These are phyloP conservation scores for Drosophila antonietae DNA, from an alignment of 2,888 invertebrate species.

Conservation along the genomic window DNA sequence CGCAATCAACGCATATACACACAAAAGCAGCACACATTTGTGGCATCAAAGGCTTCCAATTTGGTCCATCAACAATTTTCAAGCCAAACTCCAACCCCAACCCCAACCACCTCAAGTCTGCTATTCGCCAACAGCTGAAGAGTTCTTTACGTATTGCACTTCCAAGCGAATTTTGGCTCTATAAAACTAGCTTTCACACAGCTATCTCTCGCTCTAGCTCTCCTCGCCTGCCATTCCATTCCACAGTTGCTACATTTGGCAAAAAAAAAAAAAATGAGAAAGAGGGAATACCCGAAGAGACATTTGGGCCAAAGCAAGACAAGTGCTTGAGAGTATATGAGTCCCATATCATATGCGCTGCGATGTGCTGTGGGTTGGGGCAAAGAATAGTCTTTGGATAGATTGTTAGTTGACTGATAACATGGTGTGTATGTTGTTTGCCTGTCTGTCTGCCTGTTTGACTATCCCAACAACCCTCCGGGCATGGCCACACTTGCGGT, in stretches of 20 bases:
- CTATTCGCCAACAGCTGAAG: conserved; percentile 6
- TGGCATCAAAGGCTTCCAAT: conserved; percentile 42
- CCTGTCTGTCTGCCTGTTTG: not conserved
- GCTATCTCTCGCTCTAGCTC: not conserved
- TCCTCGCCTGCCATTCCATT: not conserved
- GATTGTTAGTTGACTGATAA: conserved; percentile 29
- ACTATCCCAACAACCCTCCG: not conserved
- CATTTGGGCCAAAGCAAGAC: conserved; percentile 14
- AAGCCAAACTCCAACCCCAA: not conserved
- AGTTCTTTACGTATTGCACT: conserved; percentile 51
- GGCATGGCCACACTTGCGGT: conserved; percentile 16
- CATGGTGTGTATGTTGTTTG: conserved; percentile 27
- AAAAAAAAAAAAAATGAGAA: not conserved
- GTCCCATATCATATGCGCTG: conserved; percentile 11
- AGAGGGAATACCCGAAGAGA: conserved; percentile 24
- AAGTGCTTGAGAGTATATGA: conserved; percentile 30
- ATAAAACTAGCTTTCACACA: not conserved
- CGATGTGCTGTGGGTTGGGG: not conserved
- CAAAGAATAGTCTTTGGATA: not conserved
- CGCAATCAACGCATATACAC: conserved; percentile 8
- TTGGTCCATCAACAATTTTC: conserved; percentile 24
- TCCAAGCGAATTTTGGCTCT: conserved; percentile 25
- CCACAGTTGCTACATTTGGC: conserved; percentile 15
- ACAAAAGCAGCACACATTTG: conserved; percentile 14
- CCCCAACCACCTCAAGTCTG: not conserved